Evolutionary conservation across 2,888 invertebrate genomes (phyloP).

Genomic region (Mythimna loreyi): DNA sequence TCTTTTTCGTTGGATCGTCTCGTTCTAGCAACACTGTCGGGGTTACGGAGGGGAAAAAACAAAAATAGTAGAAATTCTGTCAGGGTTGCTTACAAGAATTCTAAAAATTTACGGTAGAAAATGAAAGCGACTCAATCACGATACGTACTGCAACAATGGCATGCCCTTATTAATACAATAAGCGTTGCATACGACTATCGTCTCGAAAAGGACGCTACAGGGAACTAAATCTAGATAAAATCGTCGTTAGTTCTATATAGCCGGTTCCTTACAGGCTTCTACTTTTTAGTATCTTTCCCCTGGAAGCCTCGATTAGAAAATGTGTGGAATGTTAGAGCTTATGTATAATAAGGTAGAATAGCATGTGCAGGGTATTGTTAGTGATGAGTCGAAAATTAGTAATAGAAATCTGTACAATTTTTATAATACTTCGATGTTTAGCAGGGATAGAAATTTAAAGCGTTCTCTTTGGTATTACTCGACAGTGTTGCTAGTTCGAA

Average conservation of each 20-base stretch:
- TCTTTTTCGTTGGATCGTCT: slow-evolving; percentile 86
- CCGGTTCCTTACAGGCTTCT: slow-evolving; percentile 72
- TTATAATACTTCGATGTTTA: slow-evolving; percentile 58
- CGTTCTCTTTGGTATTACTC: slow-evolving; percentile 71
- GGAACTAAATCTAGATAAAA: slow-evolving; percentile 73
- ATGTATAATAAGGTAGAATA: slow-evolving; percentile 78
- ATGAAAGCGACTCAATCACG: slow-evolving; percentile 87
- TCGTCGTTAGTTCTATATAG: slow-evolving; percentile 73
- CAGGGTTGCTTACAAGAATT: slow-evolving; percentile 69
- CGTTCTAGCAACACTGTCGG: slow-evolving; percentile 84
- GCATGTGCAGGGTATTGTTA: slow-evolving; percentile 82
- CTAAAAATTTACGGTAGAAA: slow-evolving; percentile 59
- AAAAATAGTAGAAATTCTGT: slow-evolving; percentile 72
- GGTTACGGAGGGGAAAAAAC: slow-evolving; percentile 70
- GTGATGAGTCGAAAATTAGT: slow-evolving; percentile 90
- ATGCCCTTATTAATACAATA: slow-evolving; percentile 90
- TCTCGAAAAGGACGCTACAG: slow-evolving; percentile 75
- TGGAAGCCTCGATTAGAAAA: slow-evolving; percentile 77
- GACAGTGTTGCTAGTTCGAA: slow-evolving; percentile 84
- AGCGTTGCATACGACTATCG: slow-evolving; percentile 90
- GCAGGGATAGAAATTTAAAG: slow-evolving; percentile 65
- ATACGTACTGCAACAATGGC: slow-evolving; percentile 90
- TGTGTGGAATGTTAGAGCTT: slow-evolving; percentile 83
- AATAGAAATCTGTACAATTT: slow-evolving; percentile 59
- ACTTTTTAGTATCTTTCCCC: slow-evolving; percentile 70